Evolutionary conservation across 2,797 vertebrate species (phyloP), one percentile per base, ranked within the genome.

Genomic region (Helicolenus hilgendorfi): DNA sequence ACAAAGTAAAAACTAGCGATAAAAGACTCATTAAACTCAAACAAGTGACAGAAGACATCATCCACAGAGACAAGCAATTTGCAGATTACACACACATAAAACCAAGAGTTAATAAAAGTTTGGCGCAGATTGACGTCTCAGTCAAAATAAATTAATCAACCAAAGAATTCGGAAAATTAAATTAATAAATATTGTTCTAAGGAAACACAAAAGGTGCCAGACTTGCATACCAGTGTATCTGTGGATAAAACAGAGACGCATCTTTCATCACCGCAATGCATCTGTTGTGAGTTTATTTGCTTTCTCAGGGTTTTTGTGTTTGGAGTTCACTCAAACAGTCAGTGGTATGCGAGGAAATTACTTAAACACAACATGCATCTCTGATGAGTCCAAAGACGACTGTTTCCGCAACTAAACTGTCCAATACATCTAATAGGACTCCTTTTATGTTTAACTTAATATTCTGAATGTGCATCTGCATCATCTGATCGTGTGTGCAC

Each of bases 221-320:
- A 35, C 36, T 33, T 31, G 26, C 79, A 78, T 81, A 67, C 24
- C 49, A 41, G 72, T 31, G 59, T 29, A 55, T 86, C 64, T 83
- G 76, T 15, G 71, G 77, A 55, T 59, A 27, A 81, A 81, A 74
- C 82, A 62, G 67, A 79, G 38, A 89, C 58, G 18, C 82, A 83
- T 92, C 84, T 2, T 62, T 93, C 92, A 88, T 77, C 89, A 9
- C 91, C 14, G 24, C 78, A 62, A 0, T 81, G 83, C 91, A 94
- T 90, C 91, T 95, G 95, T 69, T 92, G 82, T 70, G 83, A 84
- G 83, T 94, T 94, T 94, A 92, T 94, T 87, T 91, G 81, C 86
- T 88, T 91, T 91, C 36, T 75, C 69, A 49, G 71, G 77, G 64
- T 31, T 89, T 79, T 45, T 77, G 69, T 86, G 83, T 91, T 92